Evolutionary conservation across 2,113 vertebrate species (phyloP).

Genomic region (Daubentonia madagascariensis): DNA sequence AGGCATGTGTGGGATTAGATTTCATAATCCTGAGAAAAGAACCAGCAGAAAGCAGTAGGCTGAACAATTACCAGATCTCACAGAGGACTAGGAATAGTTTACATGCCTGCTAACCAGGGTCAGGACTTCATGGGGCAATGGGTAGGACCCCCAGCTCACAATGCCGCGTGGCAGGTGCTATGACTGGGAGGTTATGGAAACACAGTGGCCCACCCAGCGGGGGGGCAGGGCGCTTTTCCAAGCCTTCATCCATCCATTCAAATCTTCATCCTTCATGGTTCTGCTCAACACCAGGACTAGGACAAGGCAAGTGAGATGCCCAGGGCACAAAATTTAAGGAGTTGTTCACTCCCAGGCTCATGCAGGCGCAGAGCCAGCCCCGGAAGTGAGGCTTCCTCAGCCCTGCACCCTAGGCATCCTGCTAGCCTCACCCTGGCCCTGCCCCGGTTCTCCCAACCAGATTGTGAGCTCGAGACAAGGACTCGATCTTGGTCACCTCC

Average conservation of each 20-base stretch:
- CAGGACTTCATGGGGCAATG: background rate
- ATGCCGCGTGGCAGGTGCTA: too few species aligned
- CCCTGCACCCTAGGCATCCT: fast-evolving
- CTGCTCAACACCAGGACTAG: background rate
- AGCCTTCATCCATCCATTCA: too few species aligned
- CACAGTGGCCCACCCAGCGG: background rate
- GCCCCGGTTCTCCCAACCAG: background rate
- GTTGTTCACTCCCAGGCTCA: fast-evolving
- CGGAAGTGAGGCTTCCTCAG: background rate
- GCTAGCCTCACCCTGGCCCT: background rate
- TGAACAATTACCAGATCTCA: background rate
- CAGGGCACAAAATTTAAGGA: too few species aligned
- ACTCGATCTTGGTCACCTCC: background rate
- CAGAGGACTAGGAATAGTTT: background rate
- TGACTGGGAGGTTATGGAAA: too few species aligned
- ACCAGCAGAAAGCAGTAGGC: background rate
- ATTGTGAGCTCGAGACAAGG: background rate
- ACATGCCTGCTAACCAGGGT: background rate
- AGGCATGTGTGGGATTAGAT: background rate
- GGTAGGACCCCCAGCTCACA: fast-evolving
- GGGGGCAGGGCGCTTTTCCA: background rate
- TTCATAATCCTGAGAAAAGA: background rate
- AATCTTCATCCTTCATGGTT: fast-evolving
- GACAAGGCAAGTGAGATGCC: too few species aligned
- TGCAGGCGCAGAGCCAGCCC: background rate